Conservation (phyloP, 2,797 vertebrate genomes). For the Channa striata region DNA sequence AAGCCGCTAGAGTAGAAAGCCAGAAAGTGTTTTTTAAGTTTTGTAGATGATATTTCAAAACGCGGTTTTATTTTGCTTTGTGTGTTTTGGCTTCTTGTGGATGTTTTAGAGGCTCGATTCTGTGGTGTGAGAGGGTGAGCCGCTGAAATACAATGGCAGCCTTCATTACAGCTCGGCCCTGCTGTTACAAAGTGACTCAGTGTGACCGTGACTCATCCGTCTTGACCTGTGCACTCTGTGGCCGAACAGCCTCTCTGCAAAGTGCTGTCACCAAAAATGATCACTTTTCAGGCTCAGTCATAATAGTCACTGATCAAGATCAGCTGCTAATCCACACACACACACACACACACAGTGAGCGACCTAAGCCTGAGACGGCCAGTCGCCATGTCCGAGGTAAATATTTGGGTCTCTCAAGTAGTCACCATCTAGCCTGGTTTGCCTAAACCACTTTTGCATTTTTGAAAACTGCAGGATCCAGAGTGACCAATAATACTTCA, state of each 20-base stretch:
- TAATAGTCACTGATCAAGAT: conserved; percentile 12
- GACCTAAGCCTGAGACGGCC: conserved; percentile 10
- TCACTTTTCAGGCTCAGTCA: conserved; percentile 26
- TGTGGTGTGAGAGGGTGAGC: background rate
- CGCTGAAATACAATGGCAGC: background rate
- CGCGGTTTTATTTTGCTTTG: too few species aligned
- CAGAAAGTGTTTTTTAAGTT: background rate
- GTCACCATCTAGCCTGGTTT: background rate
- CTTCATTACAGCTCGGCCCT: conserved; percentile 1
- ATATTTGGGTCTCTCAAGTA: conserved; percentile 37
- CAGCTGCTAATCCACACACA: conserved; percentile 3
- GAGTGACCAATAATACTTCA: too few species aligned
- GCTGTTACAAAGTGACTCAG: conserved; percentile 26
- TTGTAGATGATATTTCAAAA: too few species aligned
- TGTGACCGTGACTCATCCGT: conserved; percentile 32
- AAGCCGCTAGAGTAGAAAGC: background rate
- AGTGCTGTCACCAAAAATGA: background rate
- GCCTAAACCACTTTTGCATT: background rate
- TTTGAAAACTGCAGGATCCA: too few species aligned
- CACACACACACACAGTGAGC: background rate
- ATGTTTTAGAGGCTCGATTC: background rate
- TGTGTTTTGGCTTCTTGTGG: background rate
- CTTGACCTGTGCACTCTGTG: conserved; percentile 6
- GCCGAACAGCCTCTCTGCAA: conserved; percentile 4
- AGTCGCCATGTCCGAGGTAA: background rate